Evolutionary conservation across 2,888 invertebrate species (phyloP), one percentile per base, ranked within the genome.

Genomic region (Andrena dorsata): DNA sequence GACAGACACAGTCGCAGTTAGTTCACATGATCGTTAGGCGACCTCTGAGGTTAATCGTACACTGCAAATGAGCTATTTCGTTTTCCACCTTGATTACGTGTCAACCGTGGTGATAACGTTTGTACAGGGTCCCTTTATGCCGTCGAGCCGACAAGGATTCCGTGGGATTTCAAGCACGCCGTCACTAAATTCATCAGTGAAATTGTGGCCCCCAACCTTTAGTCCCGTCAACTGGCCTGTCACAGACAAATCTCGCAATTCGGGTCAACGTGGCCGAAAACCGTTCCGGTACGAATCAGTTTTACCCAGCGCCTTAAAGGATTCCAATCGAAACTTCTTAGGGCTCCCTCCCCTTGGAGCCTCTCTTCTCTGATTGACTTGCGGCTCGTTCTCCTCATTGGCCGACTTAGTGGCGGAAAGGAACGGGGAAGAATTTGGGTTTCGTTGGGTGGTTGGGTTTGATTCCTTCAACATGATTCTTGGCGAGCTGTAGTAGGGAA

Each of bases 61-160:
- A 47, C 76, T 80, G 72, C 71, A 86, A 87, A 86, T 79, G 82
- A 88, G 84, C 86, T 82, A 76, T 88, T 87, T 86, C 82, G 87
- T 88, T 88, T 82, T 84, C 84, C 76, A 66, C 73, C 60, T 81
- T 77, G 86, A 86, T 87, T 84, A 76, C 88, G 82, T 81, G 86
- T 84, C 84, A 80, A 75, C 58, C 65, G 63, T n/a, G 72, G 61
- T 76, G 87, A 85, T 87, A 87, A 85, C 78, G 81, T 85, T 83
- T 81, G 71, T 80, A 83, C 72, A 68, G 76, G 83, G 70, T 82
- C 63, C 71, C 77, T 74, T 82, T 79, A 81, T 72, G 16, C 56
- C 58, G 76, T 35, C 71, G 47, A 49, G 51, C 60, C 58, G 47
- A 32, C 76, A 64, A 66, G 81, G 73, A 86, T 82, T 75, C 74